Percentiles rank a stretch among this genome's conserved stretches.
Evolutionary conservation across 2,888 invertebrate genomes (phyloP).

Genomic region (Hypolimnas misippus): DNA sequence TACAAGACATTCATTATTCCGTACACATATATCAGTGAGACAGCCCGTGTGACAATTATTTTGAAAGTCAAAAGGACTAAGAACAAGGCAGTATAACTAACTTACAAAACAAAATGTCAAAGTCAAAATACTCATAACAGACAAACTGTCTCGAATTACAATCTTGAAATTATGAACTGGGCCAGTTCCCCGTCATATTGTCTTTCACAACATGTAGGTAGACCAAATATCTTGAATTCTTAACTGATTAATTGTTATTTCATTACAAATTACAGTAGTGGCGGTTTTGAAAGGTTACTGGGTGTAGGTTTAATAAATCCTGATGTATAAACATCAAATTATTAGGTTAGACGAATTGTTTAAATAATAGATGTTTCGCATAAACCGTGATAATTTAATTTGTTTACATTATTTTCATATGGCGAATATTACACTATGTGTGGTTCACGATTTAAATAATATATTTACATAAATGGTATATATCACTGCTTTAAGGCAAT

Average conservation of each 20-base stretch:
- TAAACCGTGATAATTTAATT: neutral
- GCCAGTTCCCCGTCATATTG: slow-evolving; percentile 23
- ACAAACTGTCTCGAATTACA: slow-evolving; percentile 17
- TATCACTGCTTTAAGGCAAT: too few relatives aligned
- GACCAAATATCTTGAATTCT: slow-evolving; percentile 23
- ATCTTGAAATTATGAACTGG: slow-evolving; percentile 25
- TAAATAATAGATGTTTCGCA: slow-evolving; percentile 27
- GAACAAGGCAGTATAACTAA: neutral
- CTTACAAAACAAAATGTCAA: neutral
- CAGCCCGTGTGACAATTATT: neutral
- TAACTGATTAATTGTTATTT: slow-evolving; percentile 36
- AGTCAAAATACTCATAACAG: slow-evolving; percentile 3
- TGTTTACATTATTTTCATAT: too few relatives aligned
- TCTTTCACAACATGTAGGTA: slow-evolving; percentile 29
- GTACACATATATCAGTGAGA: neutral
- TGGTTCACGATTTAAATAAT: too few relatives aligned
- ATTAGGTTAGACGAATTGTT: slow-evolving; percentile 36
- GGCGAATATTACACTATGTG: too few relatives aligned
- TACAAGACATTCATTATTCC: neutral
- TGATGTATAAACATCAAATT: slow-evolving; percentile 39
- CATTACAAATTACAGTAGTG: slow-evolving; percentile 43
- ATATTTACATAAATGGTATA: too few relatives aligned
- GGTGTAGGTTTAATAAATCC: slow-evolving; percentile 38
- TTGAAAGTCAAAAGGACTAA: slow-evolving; percentile 9
- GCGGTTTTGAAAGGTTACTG: slow-evolving; percentile 38